A percentile compares a stretch with the other conserved stretches of the same genome.
Evolutionary conservation across 1,140 invertebrate species (phyloP).

Genomic region (Sipha flava): DNA sequence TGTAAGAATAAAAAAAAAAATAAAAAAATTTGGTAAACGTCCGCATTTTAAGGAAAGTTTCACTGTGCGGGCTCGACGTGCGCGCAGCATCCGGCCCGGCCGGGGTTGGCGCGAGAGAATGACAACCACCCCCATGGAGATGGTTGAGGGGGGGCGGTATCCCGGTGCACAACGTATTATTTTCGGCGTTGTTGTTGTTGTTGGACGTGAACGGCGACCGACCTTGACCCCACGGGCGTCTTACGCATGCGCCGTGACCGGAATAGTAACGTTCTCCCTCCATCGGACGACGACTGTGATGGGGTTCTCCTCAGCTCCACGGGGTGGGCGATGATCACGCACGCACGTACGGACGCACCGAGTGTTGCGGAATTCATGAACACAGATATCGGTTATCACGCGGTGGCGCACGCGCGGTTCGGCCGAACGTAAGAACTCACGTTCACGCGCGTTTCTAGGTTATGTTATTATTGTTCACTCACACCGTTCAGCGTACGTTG

Average conservation of each 20-base stretch:
- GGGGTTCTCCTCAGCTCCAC: background rate
- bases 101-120: no score
- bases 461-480: background rate
- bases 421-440: no score
- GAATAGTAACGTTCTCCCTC: background rate
- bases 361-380: background rate
- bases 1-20: no score
- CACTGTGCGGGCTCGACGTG: no score
- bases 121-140: no score
- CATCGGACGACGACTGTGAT: background rate
- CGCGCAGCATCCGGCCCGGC: no score
- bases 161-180: no score
- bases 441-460: background rate
- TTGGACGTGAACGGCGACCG: background rate
- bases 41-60: no score
- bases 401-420: background rate
- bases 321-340: no score
- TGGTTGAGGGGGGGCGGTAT: no score
- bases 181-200: background rate
- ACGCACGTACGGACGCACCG: background rate
- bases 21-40: no score
- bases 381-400: background rate
- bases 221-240: background rate
- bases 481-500: background rate
- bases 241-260: background rate